phyloP scores from a whole-genome alignment of 2,797 vertebrate species.

The Trachops cirrhosus region DNA sequence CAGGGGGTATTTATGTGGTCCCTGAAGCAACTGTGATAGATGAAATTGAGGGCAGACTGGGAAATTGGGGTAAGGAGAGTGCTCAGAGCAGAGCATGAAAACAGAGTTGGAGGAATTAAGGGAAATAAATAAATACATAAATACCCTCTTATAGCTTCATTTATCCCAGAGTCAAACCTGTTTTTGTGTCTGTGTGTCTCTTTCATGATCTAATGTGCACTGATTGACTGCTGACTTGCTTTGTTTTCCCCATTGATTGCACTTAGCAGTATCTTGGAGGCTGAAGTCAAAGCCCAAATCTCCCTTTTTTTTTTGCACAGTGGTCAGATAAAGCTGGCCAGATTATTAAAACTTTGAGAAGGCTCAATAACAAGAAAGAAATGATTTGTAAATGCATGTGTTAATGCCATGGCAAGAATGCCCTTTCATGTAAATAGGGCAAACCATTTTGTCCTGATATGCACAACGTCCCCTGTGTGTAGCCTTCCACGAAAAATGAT shows the following conservation, averaged over 20 bases:
- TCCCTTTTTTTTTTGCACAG: neutral
- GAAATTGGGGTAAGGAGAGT: neutral
- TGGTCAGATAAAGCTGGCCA: neutral
- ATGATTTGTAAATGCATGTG: too few relatives aligned
- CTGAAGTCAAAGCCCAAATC: neutral
- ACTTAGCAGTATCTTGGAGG: neutral
- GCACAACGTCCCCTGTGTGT: neutral
- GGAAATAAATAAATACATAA: neutral
- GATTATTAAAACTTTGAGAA: neutral
- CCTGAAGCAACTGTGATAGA: neutral
- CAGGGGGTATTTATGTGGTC: neutral
- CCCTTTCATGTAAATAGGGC: neutral
- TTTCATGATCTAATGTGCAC: neutral
- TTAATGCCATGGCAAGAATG: neutral
- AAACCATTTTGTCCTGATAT: neutral
- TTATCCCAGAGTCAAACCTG: neutral
- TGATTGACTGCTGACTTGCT: neutral
- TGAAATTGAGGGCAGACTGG: neutral
- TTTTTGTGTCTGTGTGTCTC: neutral
- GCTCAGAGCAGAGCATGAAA: neutral
- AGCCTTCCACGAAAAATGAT: neutral
- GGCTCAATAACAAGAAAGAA: neutral
- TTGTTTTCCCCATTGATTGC: neutral
- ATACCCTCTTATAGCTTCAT: neutral
- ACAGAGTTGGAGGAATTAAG: neutral